Evolutionary conservation across 2,888 invertebrate genomes (phyloP), one percentile per base, ranked within the genome.

Genomic region (Polydesmus complanatus): DNA sequence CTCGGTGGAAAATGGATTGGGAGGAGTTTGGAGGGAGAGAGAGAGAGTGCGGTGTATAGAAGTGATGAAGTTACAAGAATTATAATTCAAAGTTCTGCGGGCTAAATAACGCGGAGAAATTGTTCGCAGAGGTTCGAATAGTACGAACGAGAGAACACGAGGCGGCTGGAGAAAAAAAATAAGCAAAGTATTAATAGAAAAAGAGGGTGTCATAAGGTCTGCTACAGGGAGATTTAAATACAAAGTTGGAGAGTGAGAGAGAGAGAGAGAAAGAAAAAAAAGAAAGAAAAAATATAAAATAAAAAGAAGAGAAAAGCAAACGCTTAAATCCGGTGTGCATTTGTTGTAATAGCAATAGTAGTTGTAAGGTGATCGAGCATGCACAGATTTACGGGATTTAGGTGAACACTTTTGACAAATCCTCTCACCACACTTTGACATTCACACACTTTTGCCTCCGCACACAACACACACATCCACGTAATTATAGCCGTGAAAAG

Each of bases 301-400:
- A 21, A 22, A 51, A n/a, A 51, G 51, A 51, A n/a, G 19, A 51
- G 8, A 22, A 51, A 55, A 55, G 26, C 55, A 55, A 27, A 26
- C 27, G 55, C 55, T 55, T 26, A 55, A 55, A 55, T 55, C 55
- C 55, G 25, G 37, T 37, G 37, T 37, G 37, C 37, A 37, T 37
- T 37, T 37, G 37, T 37, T 37, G 37, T 37, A 37, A 37, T 37
- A 37, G 37, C 37, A 37, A 37, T 37, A 5, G 37, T 37, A 37
- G 55, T 55, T 55, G 55, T 55, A 55, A 55, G 55, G 55, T 55
- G 55, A 55, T 55, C 55, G 55, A 55, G 55, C 55, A 55, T 55
- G 55, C 25, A 55, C 25, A 26, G 55, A 55, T 55, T 55, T 55
- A n/a, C 3, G 27, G 55, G 55, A 55, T 55, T 55, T 55, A 27